Evolutionary conservation across 2,113 vertebrate genomes (phyloP), one percentile per base, ranked within the genome.

Genomic region (Canis aureus): DNA sequence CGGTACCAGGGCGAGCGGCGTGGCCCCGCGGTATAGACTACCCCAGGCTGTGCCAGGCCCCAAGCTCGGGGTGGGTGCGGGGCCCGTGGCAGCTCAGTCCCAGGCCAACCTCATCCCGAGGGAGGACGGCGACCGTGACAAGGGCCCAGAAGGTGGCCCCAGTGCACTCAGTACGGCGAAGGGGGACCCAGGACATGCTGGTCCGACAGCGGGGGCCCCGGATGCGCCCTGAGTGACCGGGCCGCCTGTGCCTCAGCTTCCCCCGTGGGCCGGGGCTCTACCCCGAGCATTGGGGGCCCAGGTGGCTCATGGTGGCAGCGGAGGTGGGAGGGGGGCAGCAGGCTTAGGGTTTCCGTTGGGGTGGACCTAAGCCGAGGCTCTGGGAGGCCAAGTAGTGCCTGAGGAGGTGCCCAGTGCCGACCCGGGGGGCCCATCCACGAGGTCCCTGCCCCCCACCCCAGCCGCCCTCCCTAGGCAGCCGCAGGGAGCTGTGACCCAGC

Each of bases 1-100:
- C 4, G 6, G 32, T 19, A 10, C 16, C 29, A 32, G 53, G 1
- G 3, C 27, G 43, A 29, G 22, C 5, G 20, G 17, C 11, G 1
- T 0, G 2, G 11, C 69, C 10, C 0, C 0, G 0, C 82, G 1
- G 76, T 10, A 35, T 32, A 43, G 59, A 19, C 49, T 25, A 7
- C 23, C 10, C 11, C 0, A 9, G 7, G 73, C 29, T 60, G 53
- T 3, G 8, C 13, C 49, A 22, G 11, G 49, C 35, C 74, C 43
- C 43, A 43, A 43, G 43, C 43, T 43, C 6, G 6, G 43, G 43
- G 5, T 43, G 43, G 43, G 43, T 43, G 43, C 5, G 43, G 43
- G 6, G 43, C 43, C 43, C 43, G 6, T 43, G 43, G 43, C 43
- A 6, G 43, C 43, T 43, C 43, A 43, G 43, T 43, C 43, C 43